These are phyloP conservation scores for Hemithea aestivaria DNA, from an alignment of 2,888 invertebrate species.

Conservation along the genomic window DNA sequence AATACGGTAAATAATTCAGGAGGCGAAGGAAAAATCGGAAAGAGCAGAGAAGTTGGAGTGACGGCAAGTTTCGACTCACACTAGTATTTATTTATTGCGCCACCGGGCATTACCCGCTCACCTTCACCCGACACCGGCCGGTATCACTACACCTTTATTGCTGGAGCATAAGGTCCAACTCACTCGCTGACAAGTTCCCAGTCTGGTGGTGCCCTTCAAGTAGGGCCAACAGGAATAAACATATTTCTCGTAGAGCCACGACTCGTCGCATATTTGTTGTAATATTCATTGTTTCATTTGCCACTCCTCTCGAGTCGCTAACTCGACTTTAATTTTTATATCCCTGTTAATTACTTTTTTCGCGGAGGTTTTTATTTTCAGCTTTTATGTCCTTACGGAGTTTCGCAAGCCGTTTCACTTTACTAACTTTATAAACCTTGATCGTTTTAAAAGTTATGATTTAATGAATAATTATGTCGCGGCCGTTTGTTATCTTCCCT, in stretches of 20 bases:
- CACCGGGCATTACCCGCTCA: slow-evolving; percentile 48
- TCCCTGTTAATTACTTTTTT: slow-evolving; percentile 11
- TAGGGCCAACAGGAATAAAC: slow-evolving; percentile 50
- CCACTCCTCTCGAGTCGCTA: slow-evolving; percentile 17
- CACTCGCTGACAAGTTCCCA: slow-evolving; percentile 24
- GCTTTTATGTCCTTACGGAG: slow-evolving; percentile 1
- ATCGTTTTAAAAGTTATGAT: too few species aligned
- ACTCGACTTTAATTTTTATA: slow-evolving; percentile 16
- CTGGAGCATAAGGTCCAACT: slow-evolving; percentile 21
- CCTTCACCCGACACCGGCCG: slow-evolving; percentile 18
- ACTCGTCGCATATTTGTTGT: slow-evolving; percentile 38
- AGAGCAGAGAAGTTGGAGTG: slow-evolving; percentile 46
- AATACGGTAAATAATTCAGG: slow-evolving; percentile 53
- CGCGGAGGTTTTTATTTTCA: slow-evolving; percentile 2
- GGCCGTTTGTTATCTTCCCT: too few species aligned
- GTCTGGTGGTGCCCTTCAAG: slow-evolving; percentile 38
- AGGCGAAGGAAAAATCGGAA: slow-evolving; percentile 50
- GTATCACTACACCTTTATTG: slow-evolving; percentile 15
- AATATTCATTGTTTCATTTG: slow-evolving; percentile 44
- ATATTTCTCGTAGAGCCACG: slow-evolving; percentile 48
- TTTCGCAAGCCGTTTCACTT: too few species aligned
- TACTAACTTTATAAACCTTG: too few species aligned
- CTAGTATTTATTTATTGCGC: slow-evolving; percentile 69
- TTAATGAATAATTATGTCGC: too few species aligned
- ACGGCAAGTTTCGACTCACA: slow-evolving; percentile 52